These are phyloP conservation scores for Galagoides demidoff DNA, from an alignment of 2,797 vertebrate species.

Conservation along the genomic window DNA sequence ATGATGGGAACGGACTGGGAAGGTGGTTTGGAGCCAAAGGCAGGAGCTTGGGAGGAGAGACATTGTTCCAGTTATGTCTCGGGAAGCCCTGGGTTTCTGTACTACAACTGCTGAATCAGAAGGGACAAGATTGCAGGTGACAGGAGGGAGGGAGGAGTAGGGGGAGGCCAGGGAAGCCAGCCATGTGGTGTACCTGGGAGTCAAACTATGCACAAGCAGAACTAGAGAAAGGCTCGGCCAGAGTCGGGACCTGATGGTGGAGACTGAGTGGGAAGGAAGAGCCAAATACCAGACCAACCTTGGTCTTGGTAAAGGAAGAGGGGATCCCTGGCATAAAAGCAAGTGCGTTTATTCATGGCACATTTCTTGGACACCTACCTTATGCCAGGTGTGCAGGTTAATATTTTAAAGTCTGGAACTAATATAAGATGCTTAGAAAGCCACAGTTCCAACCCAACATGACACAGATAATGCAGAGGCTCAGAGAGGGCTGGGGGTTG, in stretches of 20 bases:
- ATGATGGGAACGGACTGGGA: background rate
- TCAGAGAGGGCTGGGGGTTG: background rate
- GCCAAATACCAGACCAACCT: accelerated
- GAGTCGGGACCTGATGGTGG: background rate
- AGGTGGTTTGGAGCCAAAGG: background rate
- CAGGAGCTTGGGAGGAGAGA: background rate
- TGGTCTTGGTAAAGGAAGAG: background rate
- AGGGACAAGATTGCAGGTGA: background rate
- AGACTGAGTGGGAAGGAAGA: background rate
- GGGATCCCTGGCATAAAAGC: background rate
- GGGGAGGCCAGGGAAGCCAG: background rate
- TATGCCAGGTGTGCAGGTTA: background rate
- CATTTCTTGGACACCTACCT: background rate
- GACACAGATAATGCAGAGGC: background rate
- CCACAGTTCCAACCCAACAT: background rate
- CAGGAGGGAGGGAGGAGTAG: background rate
- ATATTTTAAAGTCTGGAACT: background rate
- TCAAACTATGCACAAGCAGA: background rate
- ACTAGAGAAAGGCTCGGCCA: background rate
- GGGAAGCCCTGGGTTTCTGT: background rate
- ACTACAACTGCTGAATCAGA: background rate
- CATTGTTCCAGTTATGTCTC: background rate
- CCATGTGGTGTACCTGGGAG: background rate
- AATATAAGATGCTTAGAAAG: background rate
- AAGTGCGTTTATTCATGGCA: background rate